phyloP scores from a whole-genome alignment of 2,888 invertebrate genomes.

The Adelognathus sp. region DNA sequence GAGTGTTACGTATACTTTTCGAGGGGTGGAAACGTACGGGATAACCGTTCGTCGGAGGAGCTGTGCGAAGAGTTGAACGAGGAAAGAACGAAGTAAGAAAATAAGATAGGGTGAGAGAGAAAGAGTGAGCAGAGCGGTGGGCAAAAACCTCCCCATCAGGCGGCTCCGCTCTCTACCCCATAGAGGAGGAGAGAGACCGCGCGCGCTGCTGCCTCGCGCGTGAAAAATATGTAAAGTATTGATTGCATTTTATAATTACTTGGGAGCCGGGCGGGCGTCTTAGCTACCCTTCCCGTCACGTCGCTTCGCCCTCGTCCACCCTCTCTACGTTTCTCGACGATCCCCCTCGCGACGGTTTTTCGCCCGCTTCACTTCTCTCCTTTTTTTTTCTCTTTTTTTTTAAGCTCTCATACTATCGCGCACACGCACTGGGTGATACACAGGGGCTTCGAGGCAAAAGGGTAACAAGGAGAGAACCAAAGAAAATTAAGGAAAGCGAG shows the following conservation, averaged over 20 bases:
- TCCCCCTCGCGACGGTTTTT: conserved; percentile 30
- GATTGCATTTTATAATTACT: conserved; percentile 82
- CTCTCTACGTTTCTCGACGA: conserved; percentile 38
- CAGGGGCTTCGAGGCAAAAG: too few species aligned
- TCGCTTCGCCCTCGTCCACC: conserved; percentile 67
- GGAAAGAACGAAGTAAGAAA: conserved; percentile 21
- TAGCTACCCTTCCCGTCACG: conserved; percentile 78
- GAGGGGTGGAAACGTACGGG: conserved; percentile 46
- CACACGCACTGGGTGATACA: too few species aligned
- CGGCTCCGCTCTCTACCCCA: too few species aligned
- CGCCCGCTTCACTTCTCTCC: conserved; percentile 22
- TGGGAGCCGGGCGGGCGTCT: conserved; percentile 80
- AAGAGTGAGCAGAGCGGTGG: conserved; percentile 54
- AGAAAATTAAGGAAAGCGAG: conserved; percentile 27
- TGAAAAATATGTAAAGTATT: conserved; percentile 82
- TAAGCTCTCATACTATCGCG: conserved; percentile 44
- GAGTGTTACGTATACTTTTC: conserved; percentile 23
- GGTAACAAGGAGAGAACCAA: conserved; percentile 35
- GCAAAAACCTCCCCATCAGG: conserved; percentile 46
- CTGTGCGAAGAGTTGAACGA: conserved; percentile 7
- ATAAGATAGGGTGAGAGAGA: conserved; percentile 36
- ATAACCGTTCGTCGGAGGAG: conserved; percentile 37
- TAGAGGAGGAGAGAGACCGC: too few species aligned
- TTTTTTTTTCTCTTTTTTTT: conserved; percentile 48
- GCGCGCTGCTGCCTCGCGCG: conserved; percentile 69